A percentile compares a stretch with the other conserved stretches of the same genome.
Conservation (phyloP, 2,113 vertebrate genomes). For the Zosterops lateralis region DNA sequence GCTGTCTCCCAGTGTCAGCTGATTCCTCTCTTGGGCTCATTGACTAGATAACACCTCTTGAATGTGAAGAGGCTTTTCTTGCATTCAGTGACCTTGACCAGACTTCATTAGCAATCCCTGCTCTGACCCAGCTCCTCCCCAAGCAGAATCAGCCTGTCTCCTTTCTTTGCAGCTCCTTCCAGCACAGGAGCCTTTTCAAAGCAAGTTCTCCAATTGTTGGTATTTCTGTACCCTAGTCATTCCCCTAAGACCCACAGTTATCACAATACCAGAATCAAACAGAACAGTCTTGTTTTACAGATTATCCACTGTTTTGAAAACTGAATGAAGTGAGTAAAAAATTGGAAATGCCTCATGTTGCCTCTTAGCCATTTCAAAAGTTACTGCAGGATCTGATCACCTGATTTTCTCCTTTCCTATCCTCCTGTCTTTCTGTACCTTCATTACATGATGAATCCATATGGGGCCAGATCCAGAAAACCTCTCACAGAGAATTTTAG, state of each 20-base stretch:
- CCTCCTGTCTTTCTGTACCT: background rate
- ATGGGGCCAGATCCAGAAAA: background rate
- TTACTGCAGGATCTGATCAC: background rate
- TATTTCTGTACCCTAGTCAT: background rate
- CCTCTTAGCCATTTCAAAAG: background rate
- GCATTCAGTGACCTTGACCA: background rate
- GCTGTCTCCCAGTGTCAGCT: background rate
- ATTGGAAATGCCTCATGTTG: background rate
- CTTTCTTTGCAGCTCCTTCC: background rate
- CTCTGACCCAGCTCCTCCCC: background rate
- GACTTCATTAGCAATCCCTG: background rate
- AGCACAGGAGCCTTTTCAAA: background rate
- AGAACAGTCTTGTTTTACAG: background rate
- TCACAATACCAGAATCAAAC: background rate
- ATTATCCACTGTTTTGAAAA: background rate
- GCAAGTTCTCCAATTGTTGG: background rate
- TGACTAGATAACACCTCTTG: background rate
- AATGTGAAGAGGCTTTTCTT: background rate
- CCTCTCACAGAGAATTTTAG: background rate
- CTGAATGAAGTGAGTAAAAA: background rate
- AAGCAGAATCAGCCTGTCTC: background rate
- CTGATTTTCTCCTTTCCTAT: background rate
- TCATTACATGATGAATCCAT: background rate
- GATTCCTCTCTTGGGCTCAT: background rate
- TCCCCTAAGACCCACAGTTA: background rate